Base-by-base conservation (phyloP, 2,888 invertebrate genomes). In the Stenurella melanura region DNA sequence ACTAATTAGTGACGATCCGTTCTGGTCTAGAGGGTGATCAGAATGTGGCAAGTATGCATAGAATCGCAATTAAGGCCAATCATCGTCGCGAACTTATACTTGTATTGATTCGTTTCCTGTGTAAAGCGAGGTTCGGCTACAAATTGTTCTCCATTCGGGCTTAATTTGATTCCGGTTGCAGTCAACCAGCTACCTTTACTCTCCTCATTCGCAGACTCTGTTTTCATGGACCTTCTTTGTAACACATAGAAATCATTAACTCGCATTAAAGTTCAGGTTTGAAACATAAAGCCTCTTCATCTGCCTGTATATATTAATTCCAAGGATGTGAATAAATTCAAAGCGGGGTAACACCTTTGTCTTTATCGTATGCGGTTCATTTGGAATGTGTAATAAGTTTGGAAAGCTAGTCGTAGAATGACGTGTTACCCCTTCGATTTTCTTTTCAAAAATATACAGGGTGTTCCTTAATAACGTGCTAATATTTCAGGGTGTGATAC, bases 1-100 rank as follows among this genome's bases (percentile, higher is more conserved):
- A 73, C 64, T 83, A 81, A 82, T 82, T 80, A 80, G 77, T 68
- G 58, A 71, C 38, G 68, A 80, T 75, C 68, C 73, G 73, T 78
- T 73, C 75, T 73, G 64, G 78, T 73, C 76, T 73, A 54, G 64
- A 50, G 73, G 67, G 69, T 77, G 77, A 78, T 78, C 78, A 80
- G 78, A 80, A 81, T 77, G 77, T 76, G 70, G 70, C 70, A 67
- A 70, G 60, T 60, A 70, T 70, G 70, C 60, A 54, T 54, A 54
- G 67, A 67, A 67, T 67, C n/a, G 60, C 70, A 70, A 70, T 60
- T 60, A 60, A 70, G 58, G 42, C 70, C 60, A 60, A 58, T 72
- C 50, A 70, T 70, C 60, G n/a, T 63, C 72, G 50, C 26, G 50
- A 26, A 63, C 50, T 72, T 54, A 54, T 72, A 63, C 61, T 60